Evolutionary conservation across 2,888 invertebrate species (phyloP), one percentile per base, ranked within the genome.

Genomic region (Phania funesta): DNA sequence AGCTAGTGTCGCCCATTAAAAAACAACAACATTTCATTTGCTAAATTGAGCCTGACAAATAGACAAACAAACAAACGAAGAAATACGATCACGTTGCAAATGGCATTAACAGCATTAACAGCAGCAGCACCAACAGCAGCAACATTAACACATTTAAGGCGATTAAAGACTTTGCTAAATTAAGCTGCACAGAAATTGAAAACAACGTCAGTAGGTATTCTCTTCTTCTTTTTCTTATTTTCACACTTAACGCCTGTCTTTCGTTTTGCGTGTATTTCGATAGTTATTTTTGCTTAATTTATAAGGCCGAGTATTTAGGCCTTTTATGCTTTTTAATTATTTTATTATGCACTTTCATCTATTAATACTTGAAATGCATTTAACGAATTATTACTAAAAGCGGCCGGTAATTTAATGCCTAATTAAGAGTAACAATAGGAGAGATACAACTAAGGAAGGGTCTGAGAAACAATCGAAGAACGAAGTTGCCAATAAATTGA

Each of bases 41-140:
- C 22, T 56, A 32, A 70, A 70, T 56, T 70, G 24, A 60, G 48
- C 58, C 20, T 50, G 38, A 60, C 50, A 60, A 71, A 60, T 44
- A 44, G 9, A 13, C 26, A 46, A 3, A 5, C 7, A 29, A 29
- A 6, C 29, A 48, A 18, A 22, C 16, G 22, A 13, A 38, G 8
- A 9, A 24, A 26, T n/a, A 38, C 22, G 52, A 38, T 67, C n/a
- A 52, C 11, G 7, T 29, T 29, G 29, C 29, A 4, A 29, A 38
- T 58, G n/a, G 35, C 13, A n/a, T n/a, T n/a, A 58, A 24, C 38
- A n/a, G 3, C 22, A 52, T 41, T 11, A n/a, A n/a, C n/a, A n/a
- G n/a, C 11, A 20, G 22, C 20, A 48, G 38, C 9, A 22, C 8
- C 18, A 26, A 18, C 6, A 26, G 7, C 2, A n/a, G 20, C 32